Base-by-base conservation (phyloP, 1,140 invertebrate genomes). In the Batillaria attramentaria region DNA sequence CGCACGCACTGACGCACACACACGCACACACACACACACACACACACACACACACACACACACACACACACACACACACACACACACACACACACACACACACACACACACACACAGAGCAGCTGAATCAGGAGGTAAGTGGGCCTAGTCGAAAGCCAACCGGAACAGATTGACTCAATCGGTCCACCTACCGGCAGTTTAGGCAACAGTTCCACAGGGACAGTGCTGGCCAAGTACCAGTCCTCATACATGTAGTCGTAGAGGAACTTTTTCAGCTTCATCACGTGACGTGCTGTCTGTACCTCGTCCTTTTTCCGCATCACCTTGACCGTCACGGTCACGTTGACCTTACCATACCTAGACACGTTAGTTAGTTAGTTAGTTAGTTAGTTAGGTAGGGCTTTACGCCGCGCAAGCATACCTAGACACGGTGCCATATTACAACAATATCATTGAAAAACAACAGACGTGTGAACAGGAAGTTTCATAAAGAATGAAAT, bases 221-320 rank as follows among this genome's bases (percentile, higher is more conserved):
- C 79, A 16, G 83, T 85, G 24, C 79, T 85, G 3, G 88, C 77
- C 35, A 91, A 69, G 82, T 91, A 91, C 87, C 88, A 90, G 60
- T 91, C 87, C 43, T 91, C 90, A 37, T 88, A 87, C 83, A 85
- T 83, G 78, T 90, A 91, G 20, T 90, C 85, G 42, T 84, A 65
- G 8, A 91, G 79, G 77, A 91, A 91, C 66, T 87, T 87, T 50
- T 87, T 87, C 33, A 91, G 79, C 65, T 84, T 86, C 87, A 90
- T 87, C 43, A 84, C 77, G 37, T 83, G 72, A 0, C n/a, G 74
- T 35, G 62, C 76, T 24, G 70, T 76, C 41, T 60, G 60, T 37
- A 69, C 79, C 78, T 78, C 77, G 28, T 74, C 78, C 62, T 37
- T 77, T 20, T 76, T 73, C n/a, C 68, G 60, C 20, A 74, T 72